These are phyloP conservation scores for Cepaea hortensis DNA, from an alignment of 2,888 invertebrate genomes.

Conservation along the genomic window DNA sequence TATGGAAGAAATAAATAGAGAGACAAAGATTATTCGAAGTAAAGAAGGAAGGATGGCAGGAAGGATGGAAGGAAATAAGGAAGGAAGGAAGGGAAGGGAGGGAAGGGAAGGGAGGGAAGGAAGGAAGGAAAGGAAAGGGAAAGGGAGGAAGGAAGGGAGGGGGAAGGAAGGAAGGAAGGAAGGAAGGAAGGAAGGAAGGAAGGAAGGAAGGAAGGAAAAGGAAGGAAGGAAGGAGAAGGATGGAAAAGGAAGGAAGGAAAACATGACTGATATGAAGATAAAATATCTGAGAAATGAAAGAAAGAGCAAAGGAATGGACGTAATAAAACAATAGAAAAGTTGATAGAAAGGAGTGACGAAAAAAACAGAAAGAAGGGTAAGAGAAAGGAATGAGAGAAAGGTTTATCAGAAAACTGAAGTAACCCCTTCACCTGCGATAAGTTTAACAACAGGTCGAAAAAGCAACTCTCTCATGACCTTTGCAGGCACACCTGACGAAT, in stretches of 20 bases:
- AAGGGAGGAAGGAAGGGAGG: background rate
- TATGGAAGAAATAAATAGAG: too few relatives aligned
- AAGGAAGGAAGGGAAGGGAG: background rate
- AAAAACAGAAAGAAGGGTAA: background rate
- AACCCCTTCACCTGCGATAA: background rate
- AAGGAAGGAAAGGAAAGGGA: constrained; percentile 4
- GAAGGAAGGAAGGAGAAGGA: too few relatives aligned
- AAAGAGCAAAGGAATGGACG: background rate
- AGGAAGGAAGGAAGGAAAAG: too few relatives aligned
- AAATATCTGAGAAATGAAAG: too few relatives aligned
- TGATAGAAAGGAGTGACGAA: background rate
- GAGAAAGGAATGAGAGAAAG: background rate
- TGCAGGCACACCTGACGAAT: background rate
- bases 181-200: too few relatives aligned
- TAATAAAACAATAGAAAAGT: background rate
- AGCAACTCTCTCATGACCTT: background rate
- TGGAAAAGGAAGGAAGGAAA: too few relatives aligned
- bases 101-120: background rate
- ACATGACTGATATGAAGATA: too few relatives aligned
- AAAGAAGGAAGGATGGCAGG: too few relatives aligned
- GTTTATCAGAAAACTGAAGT: too few relatives aligned
- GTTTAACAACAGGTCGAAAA: background rate
- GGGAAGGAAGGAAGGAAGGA: too few relatives aligned
- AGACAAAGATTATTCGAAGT: too few relatives aligned
- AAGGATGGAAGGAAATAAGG: too few relatives aligned